phyloP scores from a whole-genome alignment of 37 sponge, comb jelly and placozoan species.

The Chondrilla cf. caribensis region DNA sequence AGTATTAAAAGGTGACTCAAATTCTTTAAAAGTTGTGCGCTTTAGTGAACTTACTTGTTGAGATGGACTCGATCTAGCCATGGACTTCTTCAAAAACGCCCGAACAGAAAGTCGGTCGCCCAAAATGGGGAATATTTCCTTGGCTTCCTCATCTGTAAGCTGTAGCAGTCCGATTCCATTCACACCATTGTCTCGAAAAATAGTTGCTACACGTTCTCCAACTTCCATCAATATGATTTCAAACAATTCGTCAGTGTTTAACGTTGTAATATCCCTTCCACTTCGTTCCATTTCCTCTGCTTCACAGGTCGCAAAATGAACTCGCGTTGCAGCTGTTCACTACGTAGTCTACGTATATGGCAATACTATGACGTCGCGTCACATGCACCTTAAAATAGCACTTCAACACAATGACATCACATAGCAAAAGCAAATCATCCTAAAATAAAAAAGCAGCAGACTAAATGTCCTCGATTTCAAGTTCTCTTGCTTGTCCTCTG shows the following conservation, averaged over 20 bases:
- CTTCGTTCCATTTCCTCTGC: too few species aligned
- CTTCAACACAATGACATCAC: too few species aligned
- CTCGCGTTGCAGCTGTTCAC: too few species aligned
- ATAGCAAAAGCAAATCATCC: too few species aligned
- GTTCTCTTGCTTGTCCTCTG: background rate
- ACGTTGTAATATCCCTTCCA: background rate
- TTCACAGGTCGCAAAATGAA: too few species aligned
- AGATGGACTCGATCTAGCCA: background rate
- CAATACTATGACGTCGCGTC: too few species aligned
- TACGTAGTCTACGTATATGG: too few species aligned
- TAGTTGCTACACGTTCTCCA: conserved; percentile 10
- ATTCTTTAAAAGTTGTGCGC: too few species aligned
- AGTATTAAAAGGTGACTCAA: too few species aligned
- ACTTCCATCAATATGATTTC: background rate
- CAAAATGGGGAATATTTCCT: background rate
- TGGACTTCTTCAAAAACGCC: background rate
- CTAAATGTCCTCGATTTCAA: background rate
- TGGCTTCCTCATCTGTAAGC: background rate
- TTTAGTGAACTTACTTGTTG: too few species aligned
- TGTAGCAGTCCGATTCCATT: conserved; percentile 8
- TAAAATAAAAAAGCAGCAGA: too few species aligned
- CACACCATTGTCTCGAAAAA: conserved; percentile 2
- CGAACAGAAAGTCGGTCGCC: background rate
- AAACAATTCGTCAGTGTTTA: background rate
- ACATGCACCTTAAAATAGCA: too few species aligned